Percentiles rank a stretch among this genome's conserved stretches.
Conservation (phyloP, 2,888 invertebrate genomes). For the Tachystola acroxantha region DNA sequence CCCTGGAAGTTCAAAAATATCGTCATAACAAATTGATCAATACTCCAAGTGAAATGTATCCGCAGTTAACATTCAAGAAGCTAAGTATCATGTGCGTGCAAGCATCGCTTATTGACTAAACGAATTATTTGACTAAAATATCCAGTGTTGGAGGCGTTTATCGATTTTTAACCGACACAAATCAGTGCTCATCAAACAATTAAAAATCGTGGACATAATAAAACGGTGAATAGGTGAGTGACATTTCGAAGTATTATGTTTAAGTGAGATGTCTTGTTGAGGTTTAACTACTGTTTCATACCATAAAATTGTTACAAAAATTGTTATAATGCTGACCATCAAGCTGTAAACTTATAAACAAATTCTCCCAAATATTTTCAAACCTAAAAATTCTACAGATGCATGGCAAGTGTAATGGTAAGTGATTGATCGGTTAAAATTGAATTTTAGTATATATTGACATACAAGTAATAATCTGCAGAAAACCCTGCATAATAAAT, state of each 20-base stretch:
- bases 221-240: constrained; percentile 9
- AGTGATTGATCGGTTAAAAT: constrained; percentile 4
- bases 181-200: constrained; percentile 12
- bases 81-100: background rate
- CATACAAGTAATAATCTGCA: constrained; percentile 3
- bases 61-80: constrained; percentile 29
- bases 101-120: background rate
- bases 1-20: background rate
- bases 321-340: background rate
- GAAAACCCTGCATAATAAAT: constrained; percentile 10
- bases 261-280: background rate
- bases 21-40: background rate
- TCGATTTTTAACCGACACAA: background rate
- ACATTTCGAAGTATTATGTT: background rate
- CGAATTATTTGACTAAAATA: no score
- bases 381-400: constrained; percentile 47
- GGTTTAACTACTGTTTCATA: background rate
- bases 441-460: constrained; percentile 7
- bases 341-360: background rate
- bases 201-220: constrained; percentile 6
- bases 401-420: constrained; percentile 48
- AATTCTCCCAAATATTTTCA: constrained; percentile 8
- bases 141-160: background rate
- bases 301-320: constrained; percentile 1
- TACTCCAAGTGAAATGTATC: constrained; percentile 1